Percentiles rank a stretch among this genome's conserved stretches.
These are phyloP conservation scores for Tribolium freemani DNA, from an alignment of 2,888 invertebrate genomes.

Conservation along the genomic window DNA sequence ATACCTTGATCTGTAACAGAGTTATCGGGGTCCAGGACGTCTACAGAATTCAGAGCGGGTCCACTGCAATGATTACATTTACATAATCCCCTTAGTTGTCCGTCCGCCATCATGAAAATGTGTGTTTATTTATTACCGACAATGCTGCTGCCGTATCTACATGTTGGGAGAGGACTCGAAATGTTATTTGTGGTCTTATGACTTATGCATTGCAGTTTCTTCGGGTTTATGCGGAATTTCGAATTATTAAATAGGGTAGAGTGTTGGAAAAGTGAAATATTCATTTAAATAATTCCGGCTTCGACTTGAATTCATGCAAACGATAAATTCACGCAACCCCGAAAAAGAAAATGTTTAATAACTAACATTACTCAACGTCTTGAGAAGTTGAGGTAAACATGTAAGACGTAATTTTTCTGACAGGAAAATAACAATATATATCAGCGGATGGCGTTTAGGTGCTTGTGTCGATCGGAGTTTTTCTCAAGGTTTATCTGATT, in stretches of 20 bases:
- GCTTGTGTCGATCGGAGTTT: conserved; percentile 14
- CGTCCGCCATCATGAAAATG: conserved; percentile 61
- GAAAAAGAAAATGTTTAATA: conserved; percentile 25
- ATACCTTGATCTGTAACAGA: conserved; percentile 59
- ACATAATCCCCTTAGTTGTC: conserved; percentile 63
- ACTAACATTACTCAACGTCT: conserved; percentile 26
- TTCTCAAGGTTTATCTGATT: conserved; percentile 7
- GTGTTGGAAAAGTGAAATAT: conserved; percentile 17
- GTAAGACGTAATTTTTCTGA: conserved; percentile 18
- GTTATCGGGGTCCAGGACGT: conserved; percentile 59
- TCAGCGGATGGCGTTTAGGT: conserved; percentile 9
- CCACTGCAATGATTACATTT: conserved; percentile 66
- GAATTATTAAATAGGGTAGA: conserved; percentile 23
- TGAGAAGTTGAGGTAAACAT: conserved; percentile 15
- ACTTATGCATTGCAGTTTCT: conserved; percentile 35
- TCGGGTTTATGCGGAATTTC: conserved; percentile 7
- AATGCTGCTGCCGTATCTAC: conserved; percentile 47
- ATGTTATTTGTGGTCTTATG: conserved; percentile 29
- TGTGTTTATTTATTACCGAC: conserved; percentile 61
- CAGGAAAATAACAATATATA: conserved; percentile 23
- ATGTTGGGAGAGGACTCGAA: conserved; percentile 37
- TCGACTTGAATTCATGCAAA: not conserved
- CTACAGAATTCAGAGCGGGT: conserved; percentile 57
- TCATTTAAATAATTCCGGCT: conserved; percentile 1
- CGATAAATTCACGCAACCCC: not conserved